A percentile compares a stretch with the other conserved stretches of the same genome.
Evolutionary conservation across 2,888 invertebrate species (phyloP).

Genomic region (Junonia oenone): DNA sequence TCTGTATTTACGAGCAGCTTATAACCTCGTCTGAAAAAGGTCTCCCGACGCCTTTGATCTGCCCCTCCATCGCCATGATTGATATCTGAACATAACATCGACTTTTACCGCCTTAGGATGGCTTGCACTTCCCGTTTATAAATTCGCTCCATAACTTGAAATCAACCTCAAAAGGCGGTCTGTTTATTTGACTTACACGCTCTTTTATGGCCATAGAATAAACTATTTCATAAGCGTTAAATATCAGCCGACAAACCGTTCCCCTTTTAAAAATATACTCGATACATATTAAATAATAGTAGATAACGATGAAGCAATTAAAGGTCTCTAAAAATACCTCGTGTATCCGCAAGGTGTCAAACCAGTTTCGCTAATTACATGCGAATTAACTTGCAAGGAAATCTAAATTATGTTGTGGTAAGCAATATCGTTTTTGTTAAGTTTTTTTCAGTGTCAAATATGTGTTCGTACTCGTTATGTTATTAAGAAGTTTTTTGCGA

Average conservation of each 20-base stretch:
- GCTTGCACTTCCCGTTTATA: slow-evolving; percentile 24
- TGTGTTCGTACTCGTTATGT: not conserved
- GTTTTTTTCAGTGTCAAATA: not conserved
- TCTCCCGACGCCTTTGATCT: slow-evolving; percentile 26
- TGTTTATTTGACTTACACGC: slow-evolving; percentile 17
- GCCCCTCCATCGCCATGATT: slow-evolving; percentile 29
- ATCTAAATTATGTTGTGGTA: not conserved
- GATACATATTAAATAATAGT: not conserved
- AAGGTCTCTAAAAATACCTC: too few relatives aligned
- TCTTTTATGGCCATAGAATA: slow-evolving; percentile 7
- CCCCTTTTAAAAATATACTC: not conserved
- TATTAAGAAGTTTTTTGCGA: not conserved
- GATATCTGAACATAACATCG: slow-evolving; percentile 19
- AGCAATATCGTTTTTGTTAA: not conserved
- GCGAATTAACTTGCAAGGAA: not conserved
- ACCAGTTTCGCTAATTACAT: slow-evolving; percentile 17
- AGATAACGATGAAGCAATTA: not conserved
- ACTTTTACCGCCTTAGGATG: slow-evolving; percentile 10
- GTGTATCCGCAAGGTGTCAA: slow-evolving; percentile 4
- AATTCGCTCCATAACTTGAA: slow-evolving; percentile 24
- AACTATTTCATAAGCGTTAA: not conserved
- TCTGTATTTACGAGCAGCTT: slow-evolving; percentile 11
- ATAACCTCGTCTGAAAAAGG: slow-evolving; percentile 19
- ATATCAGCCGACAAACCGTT: not conserved
- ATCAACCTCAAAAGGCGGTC: slow-evolving; percentile 24